Evolutionary conservation across 1,140 invertebrate species (phyloP), one percentile per base, ranked within the genome.

Genomic region (Drosophila pruinosa): DNA sequence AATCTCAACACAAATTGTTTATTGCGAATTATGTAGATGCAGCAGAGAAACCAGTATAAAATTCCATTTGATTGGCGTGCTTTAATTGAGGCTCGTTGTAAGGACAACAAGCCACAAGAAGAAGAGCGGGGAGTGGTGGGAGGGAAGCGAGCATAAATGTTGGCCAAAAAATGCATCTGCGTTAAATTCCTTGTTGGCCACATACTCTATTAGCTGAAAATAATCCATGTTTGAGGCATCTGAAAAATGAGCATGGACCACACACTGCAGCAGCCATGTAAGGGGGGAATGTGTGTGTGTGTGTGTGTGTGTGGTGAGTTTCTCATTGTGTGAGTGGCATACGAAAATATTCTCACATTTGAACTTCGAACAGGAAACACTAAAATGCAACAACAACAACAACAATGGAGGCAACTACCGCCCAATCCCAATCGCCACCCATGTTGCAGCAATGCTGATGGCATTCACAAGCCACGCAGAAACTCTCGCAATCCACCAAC

Each of bases 321-420:
- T n/a, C n/a, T n/a, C n/a, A n/a, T n/a, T 56, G 22, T 34, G 21
- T 24, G 21, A 17, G 24, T 22, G 21, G 47, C 70, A 88, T 78
- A 67, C 58, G 78, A 88, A 82, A 88, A 88, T 88, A 82, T 88
- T 89, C 78, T 88, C 82, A 88, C 82, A 88, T 88, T 88, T 88
- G 82, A 88, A 88, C 82, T 88, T 88, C 72, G 82, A 88, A 86
- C 82, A 82, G 82, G 82, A 88, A 88, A 88, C 78, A 88, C 82
- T 88, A 88, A 88, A 88, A 78, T 75, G 75, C 82, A 88, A 43
- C 38, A 53, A 67, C 50, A 75, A 65, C 61, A 56, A 69, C 57
- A 64, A 69, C 52, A 53, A 38, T 58, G 31, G 58, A 48, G 28
- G 6, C 34, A 10, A 4, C 31, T 21, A 6, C 21, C 38, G 3